Evolutionary conservation across 2,113 vertebrate genomes (phyloP).

Genomic region (Pelmatolapia mariae): DNA sequence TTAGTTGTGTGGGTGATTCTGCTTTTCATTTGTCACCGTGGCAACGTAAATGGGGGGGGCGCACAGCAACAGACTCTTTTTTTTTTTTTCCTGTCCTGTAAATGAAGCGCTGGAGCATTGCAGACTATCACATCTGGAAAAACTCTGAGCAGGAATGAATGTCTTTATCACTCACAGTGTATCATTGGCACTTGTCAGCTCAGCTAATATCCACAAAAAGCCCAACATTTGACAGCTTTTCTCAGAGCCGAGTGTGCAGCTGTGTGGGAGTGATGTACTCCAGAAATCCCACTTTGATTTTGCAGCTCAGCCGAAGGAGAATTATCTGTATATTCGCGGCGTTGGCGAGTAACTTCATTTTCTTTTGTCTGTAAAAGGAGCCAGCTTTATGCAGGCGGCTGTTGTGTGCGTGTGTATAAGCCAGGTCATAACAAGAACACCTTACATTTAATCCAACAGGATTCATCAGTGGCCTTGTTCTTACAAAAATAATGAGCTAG

Average conservation of each 20-base stretch:
- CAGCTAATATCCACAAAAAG: conserved; percentile 43
- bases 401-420: not conserved
- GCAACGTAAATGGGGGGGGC: conserved; percentile 37
- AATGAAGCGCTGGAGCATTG: conserved; percentile 33
- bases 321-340: conserved; percentile 33
- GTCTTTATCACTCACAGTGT: conserved; percentile 48
- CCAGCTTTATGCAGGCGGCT: conserved; percentile 16
- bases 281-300: conserved; percentile 54
- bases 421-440: conserved; percentile 53
- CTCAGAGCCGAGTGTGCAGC: conserved; percentile 40
- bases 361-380: conserved; percentile 44
- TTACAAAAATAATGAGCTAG: conserved; percentile 66
- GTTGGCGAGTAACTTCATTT: conserved; percentile 24
- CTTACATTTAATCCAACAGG: conserved; percentile 65
- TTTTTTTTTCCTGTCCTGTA: not conserved
- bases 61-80: not conserved
- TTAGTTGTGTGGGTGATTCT: conserved; percentile 53
- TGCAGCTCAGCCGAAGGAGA: conserved; percentile 36
- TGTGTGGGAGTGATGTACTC: conserved; percentile 51
- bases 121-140: conserved; percentile 56
- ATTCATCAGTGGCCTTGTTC: conserved; percentile 67
- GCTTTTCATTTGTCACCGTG: conserved; percentile 63
- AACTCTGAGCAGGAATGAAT: conserved; percentile 39
- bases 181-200: conserved; percentile 52
- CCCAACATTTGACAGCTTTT: conserved; percentile 51